Base-by-base conservation (phyloP, 2,797 vertebrate species). In the Stomatorhinus walkeri region DNA sequence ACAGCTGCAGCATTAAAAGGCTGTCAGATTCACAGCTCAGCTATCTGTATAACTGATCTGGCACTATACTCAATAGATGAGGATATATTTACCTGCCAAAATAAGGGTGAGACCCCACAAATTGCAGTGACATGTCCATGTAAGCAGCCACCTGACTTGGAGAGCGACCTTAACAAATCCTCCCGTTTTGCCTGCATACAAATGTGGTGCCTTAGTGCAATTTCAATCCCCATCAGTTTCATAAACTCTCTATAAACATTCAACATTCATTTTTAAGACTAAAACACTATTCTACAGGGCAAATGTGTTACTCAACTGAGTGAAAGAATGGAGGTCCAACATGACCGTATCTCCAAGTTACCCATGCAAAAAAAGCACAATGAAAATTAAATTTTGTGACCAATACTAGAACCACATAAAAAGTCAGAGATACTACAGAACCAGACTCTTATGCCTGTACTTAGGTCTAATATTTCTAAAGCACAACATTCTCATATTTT, bases 11-110 rank as follows among this genome's bases (percentile, higher is more conserved):
- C 32, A n/a, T 84, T 88, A 61, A 36, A 88, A 46, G 81, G 81
- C 49, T 48, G 88, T 46, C 12, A 40, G 61, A 68, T 87, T 87
- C 59, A 89, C 59, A 49, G 88, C 43, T 22, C 40, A 89, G 84
- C 61, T n/a, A 86, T 49, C 56, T 16, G 59, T 40, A 51, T 46
- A 83, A 79, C 43, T 72, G 10, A 59, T 12, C 59, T 32, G 40
- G 85, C 68, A 28, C 43, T 72, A 46, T 22, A 28, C 36, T 32
- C 68, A 1, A 14, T 32, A 56, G 12, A 40, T 9, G 28, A 56
- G 48, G 84, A 87, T 43, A 56, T 36, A 32, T 19, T 54, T 56
- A 36, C 4, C 43, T 12, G 22, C 46, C 43, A 85, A 83, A 83
- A 83, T n/a, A 43, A 83, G n/a, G 76, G 32, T 10, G 54, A 81